phyloP scores from a whole-genome alignment of 1,140 invertebrate species.

The Batillaria attramentaria region DNA sequence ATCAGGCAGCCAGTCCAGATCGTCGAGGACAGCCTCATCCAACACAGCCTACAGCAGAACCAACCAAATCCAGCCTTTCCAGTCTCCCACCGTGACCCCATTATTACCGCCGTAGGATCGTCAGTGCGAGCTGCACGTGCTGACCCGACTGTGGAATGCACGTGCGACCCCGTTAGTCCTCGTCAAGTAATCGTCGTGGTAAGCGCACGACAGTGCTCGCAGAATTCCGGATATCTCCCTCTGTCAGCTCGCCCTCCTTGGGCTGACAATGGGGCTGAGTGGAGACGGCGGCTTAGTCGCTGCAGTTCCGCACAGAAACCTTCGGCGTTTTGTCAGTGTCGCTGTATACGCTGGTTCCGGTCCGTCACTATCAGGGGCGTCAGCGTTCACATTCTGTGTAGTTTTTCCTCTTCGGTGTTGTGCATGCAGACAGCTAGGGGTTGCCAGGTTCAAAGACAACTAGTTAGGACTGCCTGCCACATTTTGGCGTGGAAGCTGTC shows the following conservation, averaged over 20 bases:
- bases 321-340: background rate
- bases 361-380: background rate
- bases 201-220: conserved; percentile 3
- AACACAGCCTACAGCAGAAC: too few species aligned
- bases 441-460: background rate
- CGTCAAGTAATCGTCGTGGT: conserved; percentile 1
- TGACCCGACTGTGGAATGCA: background rate
- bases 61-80: too few species aligned
- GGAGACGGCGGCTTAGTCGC: background rate
- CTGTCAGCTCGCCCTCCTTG: background rate
- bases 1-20: too few species aligned
- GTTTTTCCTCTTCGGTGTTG: background rate
- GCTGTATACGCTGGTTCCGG: background rate
- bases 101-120: background rate
- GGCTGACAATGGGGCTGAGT: background rate
- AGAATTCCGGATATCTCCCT: conserved; percentile 2
- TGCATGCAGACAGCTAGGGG: background rate
- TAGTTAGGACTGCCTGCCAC: background rate
- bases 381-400: background rate
- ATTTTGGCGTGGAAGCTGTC: background rate
- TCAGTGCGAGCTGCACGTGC: conserved; percentile 4
- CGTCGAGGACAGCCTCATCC: too few species aligned
- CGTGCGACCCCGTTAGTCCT: conserved; percentile 16
- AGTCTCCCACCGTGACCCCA: too few species aligned
- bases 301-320: background rate